Conservation (phyloP, 2,888 invertebrate genomes). For the Podotricha telesiphe region DNA sequence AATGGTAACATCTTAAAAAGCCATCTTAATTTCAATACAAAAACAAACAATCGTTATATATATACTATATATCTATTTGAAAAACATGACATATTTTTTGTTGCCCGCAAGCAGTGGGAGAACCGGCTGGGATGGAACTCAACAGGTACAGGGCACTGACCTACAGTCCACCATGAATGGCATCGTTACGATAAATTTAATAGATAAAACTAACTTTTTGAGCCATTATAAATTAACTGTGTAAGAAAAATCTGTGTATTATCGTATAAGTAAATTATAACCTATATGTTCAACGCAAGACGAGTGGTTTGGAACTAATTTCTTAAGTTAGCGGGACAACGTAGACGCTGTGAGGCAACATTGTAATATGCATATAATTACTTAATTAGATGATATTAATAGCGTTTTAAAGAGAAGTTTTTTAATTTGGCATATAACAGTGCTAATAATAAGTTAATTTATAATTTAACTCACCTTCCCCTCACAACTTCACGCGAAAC, state of each 20-base stretch:
- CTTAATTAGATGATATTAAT: constrained; percentile 9
- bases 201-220: constrained; percentile 1
- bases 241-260: not conserved
- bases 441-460: constrained; percentile 66
- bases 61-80: constrained; percentile 25
- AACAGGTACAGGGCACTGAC: constrained; percentile 82
- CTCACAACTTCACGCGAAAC: constrained; percentile 74
- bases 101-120: constrained; percentile 55
- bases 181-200: constrained; percentile 56
- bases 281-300: constrained; percentile 12
- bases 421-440: constrained; percentile 55
- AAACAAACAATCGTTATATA: constrained; percentile 24
- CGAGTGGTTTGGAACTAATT: constrained; percentile 2
- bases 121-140: constrained; percentile 75
- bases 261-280: not conserved
- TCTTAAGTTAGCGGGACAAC: constrained; percentile 2
- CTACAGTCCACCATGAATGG: constrained; percentile 75
- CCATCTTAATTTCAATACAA: constrained; percentile 17
- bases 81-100: constrained; percentile 56
- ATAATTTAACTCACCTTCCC: constrained; percentile 76
- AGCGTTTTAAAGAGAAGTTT: constrained; percentile 11
- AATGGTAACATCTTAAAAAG: not conserved
- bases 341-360: constrained; percentile 1
- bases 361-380: constrained; percentile 12
- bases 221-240: not conserved